Evolutionary conservation across 2,888 invertebrate species (phyloP).

Genomic region (Coelopa pilipes): DNA sequence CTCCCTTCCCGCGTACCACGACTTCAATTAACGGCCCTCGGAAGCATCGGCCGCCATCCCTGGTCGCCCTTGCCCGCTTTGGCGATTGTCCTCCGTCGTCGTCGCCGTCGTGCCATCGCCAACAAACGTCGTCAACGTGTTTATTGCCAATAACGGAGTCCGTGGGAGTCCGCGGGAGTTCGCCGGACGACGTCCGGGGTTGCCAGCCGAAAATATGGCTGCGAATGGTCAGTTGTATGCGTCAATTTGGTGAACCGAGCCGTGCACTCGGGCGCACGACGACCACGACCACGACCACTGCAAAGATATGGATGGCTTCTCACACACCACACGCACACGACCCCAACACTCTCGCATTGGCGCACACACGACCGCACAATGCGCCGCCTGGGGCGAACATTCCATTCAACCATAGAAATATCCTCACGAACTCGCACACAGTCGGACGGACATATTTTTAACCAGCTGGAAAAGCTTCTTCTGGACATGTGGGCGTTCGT

Average conservation of each 20-base stretch:
- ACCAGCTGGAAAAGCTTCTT: not conserved
- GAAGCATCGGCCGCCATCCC: no score
- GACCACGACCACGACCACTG: conserved; percentile 24
- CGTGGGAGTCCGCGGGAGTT: no score
- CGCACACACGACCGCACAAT: no score
- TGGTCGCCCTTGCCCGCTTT: no score
- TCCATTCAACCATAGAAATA: not conserved
- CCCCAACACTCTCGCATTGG: not conserved
- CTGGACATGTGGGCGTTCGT: not conserved
- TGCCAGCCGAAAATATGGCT: not conserved
- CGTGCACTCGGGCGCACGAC: conserved; percentile 10
- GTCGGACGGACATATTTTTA: not conserved
- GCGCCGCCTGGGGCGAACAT: no score
- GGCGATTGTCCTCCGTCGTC: no score
- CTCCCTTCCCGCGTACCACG: not conserved
- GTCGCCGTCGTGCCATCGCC: not conserved
- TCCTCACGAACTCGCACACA: no score
- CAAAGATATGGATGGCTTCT: no score
- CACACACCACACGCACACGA: conserved; percentile 21
- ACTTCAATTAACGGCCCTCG: not conserved
- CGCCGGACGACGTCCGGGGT: no score
- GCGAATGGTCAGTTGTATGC: conserved; percentile 20
- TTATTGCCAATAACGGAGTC: conserved; percentile 29
- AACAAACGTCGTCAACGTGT: conserved; percentile 17
- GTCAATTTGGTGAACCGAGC: conserved; percentile 31